Conservation (phyloP, 2,888 invertebrate genomes). For the Antheraea assamensis region DNA sequence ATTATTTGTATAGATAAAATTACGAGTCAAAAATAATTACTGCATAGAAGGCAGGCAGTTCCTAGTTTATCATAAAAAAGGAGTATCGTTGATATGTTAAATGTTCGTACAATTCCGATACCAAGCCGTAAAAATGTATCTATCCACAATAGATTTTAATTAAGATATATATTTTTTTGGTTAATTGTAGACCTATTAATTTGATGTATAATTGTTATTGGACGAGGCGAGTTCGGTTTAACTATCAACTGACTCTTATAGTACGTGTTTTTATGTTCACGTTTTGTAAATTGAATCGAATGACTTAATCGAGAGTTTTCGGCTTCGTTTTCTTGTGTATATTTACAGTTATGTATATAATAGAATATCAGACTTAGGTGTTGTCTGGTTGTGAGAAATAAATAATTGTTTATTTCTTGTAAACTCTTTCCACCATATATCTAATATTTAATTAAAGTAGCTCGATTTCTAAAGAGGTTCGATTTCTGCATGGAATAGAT, state of each 20-base stretch:
- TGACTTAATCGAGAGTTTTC: neutral
- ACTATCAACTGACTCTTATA: constrained; percentile 13
- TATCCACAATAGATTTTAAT: constrained; percentile 14
- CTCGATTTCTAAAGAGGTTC: neutral
- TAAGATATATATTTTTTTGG: constrained; percentile 6
- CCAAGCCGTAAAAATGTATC: constrained; percentile 11
- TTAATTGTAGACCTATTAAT: constrained; percentile 9
- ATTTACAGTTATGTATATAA: neutral
- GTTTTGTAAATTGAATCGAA: constrained; percentile 9
- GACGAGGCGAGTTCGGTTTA: constrained; percentile 4
- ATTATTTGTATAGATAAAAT: too few species aligned
- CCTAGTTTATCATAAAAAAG: neutral
- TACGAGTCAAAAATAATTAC: too few species aligned
- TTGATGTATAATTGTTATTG: constrained; percentile 14
- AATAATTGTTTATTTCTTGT: neutral
- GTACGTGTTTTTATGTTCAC: constrained; percentile 13
- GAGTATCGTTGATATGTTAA: neutral
- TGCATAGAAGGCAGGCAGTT: too few species aligned
- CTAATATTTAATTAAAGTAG: neutral
- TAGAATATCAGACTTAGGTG: neutral
- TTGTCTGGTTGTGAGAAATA: neutral
- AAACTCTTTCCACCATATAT: neutral
- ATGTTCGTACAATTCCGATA: neutral
- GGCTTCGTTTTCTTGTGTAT: neutral
- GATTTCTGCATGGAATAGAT: neutral